Base-by-base conservation (phyloP, 64 coral and sea anemone species). In the Dendrophyllia cribrosa region DNA sequence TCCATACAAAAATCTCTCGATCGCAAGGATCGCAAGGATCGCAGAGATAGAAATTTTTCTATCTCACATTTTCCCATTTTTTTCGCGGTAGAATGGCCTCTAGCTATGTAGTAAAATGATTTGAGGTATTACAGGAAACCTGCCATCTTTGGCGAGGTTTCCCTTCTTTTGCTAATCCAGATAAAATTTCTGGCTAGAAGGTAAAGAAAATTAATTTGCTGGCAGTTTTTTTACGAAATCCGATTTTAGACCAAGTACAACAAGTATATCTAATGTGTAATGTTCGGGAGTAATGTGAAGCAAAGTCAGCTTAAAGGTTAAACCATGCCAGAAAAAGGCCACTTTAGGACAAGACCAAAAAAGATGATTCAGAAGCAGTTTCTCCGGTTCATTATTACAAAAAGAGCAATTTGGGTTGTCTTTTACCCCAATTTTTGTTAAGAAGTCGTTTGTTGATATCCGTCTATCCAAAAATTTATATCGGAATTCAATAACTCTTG, bases 391-490 rank as follows among this genome's bases (percentile, higher is more conserved):
- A 7, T 14, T 53, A 61, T 76, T 88, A 49, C 69, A 88, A 74
- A n/a, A 88, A 72, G 55, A 61, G 55, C 49, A 87, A 21, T 72
- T 87, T 60, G 56, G 25, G 70, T 60, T 75, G n/a, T 75, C 70
- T 59, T 58, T 76, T 55, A 76, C 44, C 14, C 59, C 74, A 56
- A 75, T 88, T 88, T 59, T 74, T 16, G 15, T 60, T 53, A 75
- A 12, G 7, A 61, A 88, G 56, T 74, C 59, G 46, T 75, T 88
- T 75, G 86, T 61, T 75, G 70, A 8, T 61, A 76, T 44, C 20
- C 70, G 17, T 87, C 70, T 86, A 71, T 73, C 66, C 51, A 87
- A 72, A 26, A 86, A 75, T 52, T 25, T 60, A 22, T n/a, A n/a
- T n/a, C n/a, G n/a, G n/a, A n/a, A n/a, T n/a, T n/a, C n/a, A n/a